Conservation (phyloP, 2,113 vertebrate genomes). For the Chamaetylas fuelleborni region DNA sequence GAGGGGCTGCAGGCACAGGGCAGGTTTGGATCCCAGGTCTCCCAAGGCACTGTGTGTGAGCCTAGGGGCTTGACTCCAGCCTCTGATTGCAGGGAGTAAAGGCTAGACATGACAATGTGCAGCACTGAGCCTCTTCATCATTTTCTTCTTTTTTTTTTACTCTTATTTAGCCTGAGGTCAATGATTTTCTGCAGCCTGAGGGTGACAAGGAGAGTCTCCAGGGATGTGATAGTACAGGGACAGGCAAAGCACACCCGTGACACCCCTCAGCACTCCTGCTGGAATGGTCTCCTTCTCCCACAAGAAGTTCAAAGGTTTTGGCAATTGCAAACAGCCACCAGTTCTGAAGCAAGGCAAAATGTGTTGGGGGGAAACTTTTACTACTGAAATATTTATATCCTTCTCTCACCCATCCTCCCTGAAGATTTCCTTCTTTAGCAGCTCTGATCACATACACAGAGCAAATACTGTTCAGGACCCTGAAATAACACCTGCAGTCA, state of each 20-base stretch:
- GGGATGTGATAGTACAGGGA: background rate
- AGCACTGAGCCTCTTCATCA: background rate
- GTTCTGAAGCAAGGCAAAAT: background rate
- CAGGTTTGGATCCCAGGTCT: background rate
- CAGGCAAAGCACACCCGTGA: background rate
- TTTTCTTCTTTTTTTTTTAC: background rate
- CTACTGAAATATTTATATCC: background rate
- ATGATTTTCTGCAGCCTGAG: background rate
- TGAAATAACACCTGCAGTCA: slow-evolving; percentile 45
- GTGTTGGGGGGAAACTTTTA: background rate
- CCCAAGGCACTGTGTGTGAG: background rate
- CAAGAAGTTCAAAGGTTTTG: background rate
- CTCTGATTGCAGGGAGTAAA: background rate
- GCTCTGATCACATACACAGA: slow-evolving; percentile 10
- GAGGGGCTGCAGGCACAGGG: accelerated
- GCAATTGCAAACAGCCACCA: background rate
- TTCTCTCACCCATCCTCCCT: background rate
- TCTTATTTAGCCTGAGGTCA: background rate
- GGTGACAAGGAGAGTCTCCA: background rate
- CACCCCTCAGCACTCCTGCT: background rate
- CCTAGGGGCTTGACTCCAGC: background rate
- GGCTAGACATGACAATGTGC: background rate
- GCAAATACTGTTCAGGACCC: slow-evolving; percentile 15
- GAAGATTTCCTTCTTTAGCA: background rate
- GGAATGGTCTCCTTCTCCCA: background rate